Percentiles rank a stretch among this genome's conserved stretches.
phyloP scores from a whole-genome alignment of 2,113 vertebrate genomes.

The Paralichthys olivaceus region DNA sequence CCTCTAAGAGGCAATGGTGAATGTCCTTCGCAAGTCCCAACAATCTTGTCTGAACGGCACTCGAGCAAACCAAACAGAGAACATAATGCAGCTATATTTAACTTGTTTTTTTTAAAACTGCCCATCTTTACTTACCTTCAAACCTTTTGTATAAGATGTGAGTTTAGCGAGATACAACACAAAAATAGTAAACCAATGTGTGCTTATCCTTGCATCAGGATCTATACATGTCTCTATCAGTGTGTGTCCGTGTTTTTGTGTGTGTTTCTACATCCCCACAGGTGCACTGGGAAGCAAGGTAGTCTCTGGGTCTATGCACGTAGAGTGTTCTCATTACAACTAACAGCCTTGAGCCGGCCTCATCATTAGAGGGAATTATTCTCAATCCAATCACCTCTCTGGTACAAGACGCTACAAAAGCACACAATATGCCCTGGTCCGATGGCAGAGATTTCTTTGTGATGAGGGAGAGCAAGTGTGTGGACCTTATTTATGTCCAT shows the following conservation, averaged over 20 bases:
- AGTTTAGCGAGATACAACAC: constrained; percentile 13
- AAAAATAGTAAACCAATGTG: background rate
- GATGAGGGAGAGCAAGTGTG: constrained; percentile 23
- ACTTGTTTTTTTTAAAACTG: background rate
- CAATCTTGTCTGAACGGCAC: constrained; percentile 18
- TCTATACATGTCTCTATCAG: constrained; percentile 1
- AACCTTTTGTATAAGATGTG: background rate
- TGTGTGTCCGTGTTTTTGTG: constrained; percentile 13
- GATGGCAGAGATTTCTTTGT: constrained; percentile 61
- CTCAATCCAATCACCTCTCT: constrained; percentile 78
- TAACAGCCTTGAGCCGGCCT: constrained; percentile 79
- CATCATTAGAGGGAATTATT: constrained; percentile 81
- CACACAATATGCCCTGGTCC: constrained; percentile 72
- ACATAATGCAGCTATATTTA: background rate
- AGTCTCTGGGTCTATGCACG: constrained; percentile 56
- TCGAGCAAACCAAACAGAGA: constrained; percentile 9
- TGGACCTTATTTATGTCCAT: background rate
- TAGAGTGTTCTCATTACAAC: constrained; percentile 80
- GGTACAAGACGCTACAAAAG: constrained; percentile 69
- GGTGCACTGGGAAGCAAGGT: constrained; percentile 58
- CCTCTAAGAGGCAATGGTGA: constrained; percentile 21
- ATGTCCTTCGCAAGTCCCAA: constrained; percentile 57
- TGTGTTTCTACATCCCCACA: constrained; percentile 37
- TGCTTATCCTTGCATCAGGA: constrained; percentile 50
- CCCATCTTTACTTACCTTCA: background rate